These are phyloP conservation scores for Drosophila sproati DNA, from an alignment of 1,140 invertebrate genomes.

Conservation along the genomic window DNA sequence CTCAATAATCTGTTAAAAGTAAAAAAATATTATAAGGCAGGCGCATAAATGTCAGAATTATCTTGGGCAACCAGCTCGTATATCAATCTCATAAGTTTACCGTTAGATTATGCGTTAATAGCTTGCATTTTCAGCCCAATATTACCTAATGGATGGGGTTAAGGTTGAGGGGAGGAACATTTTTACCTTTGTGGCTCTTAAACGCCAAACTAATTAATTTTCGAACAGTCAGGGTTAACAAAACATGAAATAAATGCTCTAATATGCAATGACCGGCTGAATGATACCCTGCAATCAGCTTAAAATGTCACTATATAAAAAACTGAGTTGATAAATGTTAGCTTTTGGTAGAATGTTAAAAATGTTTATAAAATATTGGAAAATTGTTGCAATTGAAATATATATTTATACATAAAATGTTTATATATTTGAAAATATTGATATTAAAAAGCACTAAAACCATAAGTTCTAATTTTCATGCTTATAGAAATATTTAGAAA, in stretches of 20 bases:
- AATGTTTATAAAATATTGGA: too few relatives aligned
- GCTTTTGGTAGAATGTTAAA: too few relatives aligned
- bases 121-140: conserved; percentile 14
- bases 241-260: conserved; percentile 31
- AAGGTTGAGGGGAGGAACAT: not conserved
- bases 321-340: too few relatives aligned
- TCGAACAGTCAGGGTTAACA: conserved; percentile 11
- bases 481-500: too few relatives aligned
- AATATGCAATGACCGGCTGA: not conserved
- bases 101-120: conserved; percentile 49
- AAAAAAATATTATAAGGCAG: conserved; percentile 15
- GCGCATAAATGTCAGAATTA: conserved; percentile 32
- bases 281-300: not conserved
- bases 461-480: too few relatives aligned
- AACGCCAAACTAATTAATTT: conserved; percentile 68
- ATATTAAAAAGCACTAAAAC: too few relatives aligned
- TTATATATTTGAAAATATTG: too few relatives aligned
- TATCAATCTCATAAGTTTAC: conserved; percentile 45
- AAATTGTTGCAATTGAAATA: too few relatives aligned
- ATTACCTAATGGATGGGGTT: conserved; percentile 24
- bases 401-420: too few relatives aligned
- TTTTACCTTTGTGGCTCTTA: conserved; percentile 14
- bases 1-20: conserved; percentile 46
- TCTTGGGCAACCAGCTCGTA: conserved; percentile 5
- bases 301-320: too few relatives aligned